Percentiles rank a stretch among this genome's conserved stretches.
phyloP scores from a whole-genome alignment of 2,888 invertebrate species.

The Lissonota sp. region DNA sequence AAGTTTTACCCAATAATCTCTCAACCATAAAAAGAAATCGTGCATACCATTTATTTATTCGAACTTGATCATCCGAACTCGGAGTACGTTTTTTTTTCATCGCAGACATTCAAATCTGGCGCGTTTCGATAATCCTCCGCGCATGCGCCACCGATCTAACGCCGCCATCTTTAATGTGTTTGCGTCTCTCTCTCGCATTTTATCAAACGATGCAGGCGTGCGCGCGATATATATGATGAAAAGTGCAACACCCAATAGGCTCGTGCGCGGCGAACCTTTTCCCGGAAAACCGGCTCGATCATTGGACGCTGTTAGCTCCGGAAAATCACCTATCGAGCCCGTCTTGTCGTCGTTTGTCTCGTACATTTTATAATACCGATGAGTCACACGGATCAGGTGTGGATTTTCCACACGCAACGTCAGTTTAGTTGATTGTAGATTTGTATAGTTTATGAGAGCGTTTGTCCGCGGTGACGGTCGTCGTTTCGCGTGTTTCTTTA shows the following conservation, averaged over 20 bases:
- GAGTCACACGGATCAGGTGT: slow-evolving; percentile 60
- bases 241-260: slow-evolving; percentile 61
- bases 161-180: slow-evolving; percentile 1
- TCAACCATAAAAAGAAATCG: too few relatives aligned
- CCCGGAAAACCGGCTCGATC: slow-evolving; percentile 56
- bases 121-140: background rate
- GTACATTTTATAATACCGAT: slow-evolving; percentile 40
- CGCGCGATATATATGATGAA: slow-evolving; percentile 43
- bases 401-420: slow-evolving; percentile 26
- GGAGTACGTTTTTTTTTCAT: background rate
- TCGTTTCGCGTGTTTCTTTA: slow-evolving; percentile 15
- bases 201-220: too few relatives aligned
- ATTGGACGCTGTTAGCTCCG: slow-evolving; percentile 58
- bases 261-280: slow-evolving; percentile 55
- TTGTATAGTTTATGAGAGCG: too few relatives aligned
- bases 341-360: slow-evolving; percentile 14
- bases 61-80: too few relatives aligned
- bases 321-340: slow-evolving; percentile 64
- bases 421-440: slow-evolving; percentile 56
- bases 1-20: too few relatives aligned
- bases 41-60: too few relatives aligned
- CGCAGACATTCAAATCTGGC: background rate
- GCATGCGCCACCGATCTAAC: background rate
- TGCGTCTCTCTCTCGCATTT: too few relatives aligned
- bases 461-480: slow-evolving; percentile 54